These are phyloP conservation scores for Cephus nigrinus DNA, from an alignment of 2,888 invertebrate genomes.

Conservation along the genomic window DNA sequence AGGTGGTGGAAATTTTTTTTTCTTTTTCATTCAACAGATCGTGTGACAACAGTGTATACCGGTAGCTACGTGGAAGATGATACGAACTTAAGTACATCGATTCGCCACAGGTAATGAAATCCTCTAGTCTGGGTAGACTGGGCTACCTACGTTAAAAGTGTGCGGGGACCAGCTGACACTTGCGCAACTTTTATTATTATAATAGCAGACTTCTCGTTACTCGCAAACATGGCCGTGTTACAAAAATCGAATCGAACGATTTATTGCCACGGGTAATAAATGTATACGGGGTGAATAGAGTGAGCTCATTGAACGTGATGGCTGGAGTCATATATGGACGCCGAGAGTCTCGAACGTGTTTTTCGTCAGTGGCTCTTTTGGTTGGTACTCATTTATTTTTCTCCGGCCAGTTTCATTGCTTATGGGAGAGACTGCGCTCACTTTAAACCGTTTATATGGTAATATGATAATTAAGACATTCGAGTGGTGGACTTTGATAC, in stretches of 20 bases:
- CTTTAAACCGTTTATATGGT: constrained; percentile 17
- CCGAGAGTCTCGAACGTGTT: neutral
- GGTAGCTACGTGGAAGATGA: constrained; percentile 55
- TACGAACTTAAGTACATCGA: constrained; percentile 25
- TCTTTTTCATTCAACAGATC: constrained; percentile 39
- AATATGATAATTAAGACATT: constrained; percentile 49
- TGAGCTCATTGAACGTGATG: neutral
- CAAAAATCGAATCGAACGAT: neutral
- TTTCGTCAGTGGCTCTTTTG: neutral
- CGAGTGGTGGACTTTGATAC: constrained; percentile 10
- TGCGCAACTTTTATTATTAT: neutral
- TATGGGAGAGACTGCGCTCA: constrained; percentile 1
- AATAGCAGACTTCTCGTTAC: neutral
- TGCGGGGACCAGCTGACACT: constrained; percentile 54
- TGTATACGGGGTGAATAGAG: neutral
- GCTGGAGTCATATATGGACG: neutral
- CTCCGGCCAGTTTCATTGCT: neutral
- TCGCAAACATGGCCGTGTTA: neutral
- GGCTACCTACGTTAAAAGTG: neutral
- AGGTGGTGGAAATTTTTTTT: neutral
- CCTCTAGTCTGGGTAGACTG: neutral
- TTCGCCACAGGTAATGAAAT: neutral
- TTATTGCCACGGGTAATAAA: neutral
- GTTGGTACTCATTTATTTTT: neutral
- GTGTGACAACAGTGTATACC: constrained; percentile 56